Evolutionary conservation across 92 coral and sea anemone species (phyloP).

Genomic region (Diadumene lineata): DNA sequence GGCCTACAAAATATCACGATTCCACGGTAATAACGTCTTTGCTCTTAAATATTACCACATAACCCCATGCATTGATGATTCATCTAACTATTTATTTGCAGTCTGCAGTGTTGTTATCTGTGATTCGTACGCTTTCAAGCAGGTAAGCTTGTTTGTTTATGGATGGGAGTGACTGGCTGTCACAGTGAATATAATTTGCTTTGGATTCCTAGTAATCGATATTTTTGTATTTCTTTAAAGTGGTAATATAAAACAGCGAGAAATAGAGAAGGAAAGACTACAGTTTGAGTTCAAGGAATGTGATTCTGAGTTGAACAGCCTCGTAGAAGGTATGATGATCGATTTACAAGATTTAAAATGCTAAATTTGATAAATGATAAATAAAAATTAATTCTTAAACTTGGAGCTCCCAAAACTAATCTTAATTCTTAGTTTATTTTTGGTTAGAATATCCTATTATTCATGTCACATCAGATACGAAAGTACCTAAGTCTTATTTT

Average conservation of each 20-base stretch:
- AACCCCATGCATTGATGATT: not conserved
- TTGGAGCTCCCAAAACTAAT: too few relatives aligned
- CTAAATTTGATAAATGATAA: too few relatives aligned
- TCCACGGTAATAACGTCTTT: conserved; percentile 19
- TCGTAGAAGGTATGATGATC: conserved; percentile 69
- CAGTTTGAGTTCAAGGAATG: conserved; percentile 80
- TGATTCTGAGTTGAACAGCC: conserved; percentile 77
- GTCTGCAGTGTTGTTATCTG: conserved; percentile 75
- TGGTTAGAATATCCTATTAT: too few relatives aligned
- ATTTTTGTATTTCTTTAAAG: conserved; percentile 27
- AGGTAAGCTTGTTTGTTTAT: conserved; percentile 42
- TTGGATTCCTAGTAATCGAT: too few relatives aligned
- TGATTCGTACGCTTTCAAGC: conserved; percentile 72
- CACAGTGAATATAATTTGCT: too few relatives aligned
- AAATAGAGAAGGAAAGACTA: conserved; percentile 82
- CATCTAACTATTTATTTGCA: conserved; percentile 23
- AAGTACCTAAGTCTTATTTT: too few relatives aligned
- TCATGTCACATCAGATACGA: too few relatives aligned
- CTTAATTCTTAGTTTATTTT: too few relatives aligned
- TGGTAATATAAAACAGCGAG: conserved; percentile 82
- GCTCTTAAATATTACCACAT: not conserved
- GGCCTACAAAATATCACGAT: conserved; percentile 35
- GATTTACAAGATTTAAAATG: too few relatives aligned
- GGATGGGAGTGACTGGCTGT: too few relatives aligned
- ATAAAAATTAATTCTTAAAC: too few relatives aligned